phyloP scores from a whole-genome alignment of 2,888 invertebrate species.

The Ommatoiulus sabulosus region DNA sequence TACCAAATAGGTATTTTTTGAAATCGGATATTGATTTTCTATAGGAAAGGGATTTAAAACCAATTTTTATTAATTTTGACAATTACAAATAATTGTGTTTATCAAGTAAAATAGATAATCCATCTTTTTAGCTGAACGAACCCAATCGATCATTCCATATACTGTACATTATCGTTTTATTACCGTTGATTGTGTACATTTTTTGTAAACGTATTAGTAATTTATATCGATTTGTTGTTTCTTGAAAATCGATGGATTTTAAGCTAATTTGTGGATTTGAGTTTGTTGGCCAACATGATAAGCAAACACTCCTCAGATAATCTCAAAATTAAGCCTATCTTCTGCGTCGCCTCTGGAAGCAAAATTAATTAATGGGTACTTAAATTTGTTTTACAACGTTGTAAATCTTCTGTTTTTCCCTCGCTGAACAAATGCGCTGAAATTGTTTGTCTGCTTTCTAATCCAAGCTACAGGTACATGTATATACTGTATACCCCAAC shows the following conservation, averaged over 20 bases:
- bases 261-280: background rate
- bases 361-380: constrained; percentile 20
- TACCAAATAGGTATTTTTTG: too few relatives aligned
- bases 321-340: background rate
- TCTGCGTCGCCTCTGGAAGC: background rate
- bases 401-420: background rate
- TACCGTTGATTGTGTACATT: background rate
- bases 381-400: constrained; percentile 10
- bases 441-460: background rate
- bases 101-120: too few relatives aligned
- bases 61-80: too few relatives aligned
- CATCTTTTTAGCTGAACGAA: too few relatives aligned
- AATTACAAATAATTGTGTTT: too few relatives aligned
- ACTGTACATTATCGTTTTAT: too few relatives aligned
- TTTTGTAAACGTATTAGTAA: too few relatives aligned
- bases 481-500: too few relatives aligned
- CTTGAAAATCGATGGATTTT: background rate
- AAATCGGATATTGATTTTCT: too few relatives aligned
- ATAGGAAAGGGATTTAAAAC: too few relatives aligned
- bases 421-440: background rate
- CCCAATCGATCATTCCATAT: too few relatives aligned
- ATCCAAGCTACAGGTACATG: background rate
- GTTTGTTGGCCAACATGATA: background rate
- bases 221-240: background rate
- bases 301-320: background rate